Percentiles rank a stretch among this genome's conserved stretches.
phyloP scores from a whole-genome alignment of 2,888 invertebrate genomes.

The Cheilosia scutellata region DNA sequence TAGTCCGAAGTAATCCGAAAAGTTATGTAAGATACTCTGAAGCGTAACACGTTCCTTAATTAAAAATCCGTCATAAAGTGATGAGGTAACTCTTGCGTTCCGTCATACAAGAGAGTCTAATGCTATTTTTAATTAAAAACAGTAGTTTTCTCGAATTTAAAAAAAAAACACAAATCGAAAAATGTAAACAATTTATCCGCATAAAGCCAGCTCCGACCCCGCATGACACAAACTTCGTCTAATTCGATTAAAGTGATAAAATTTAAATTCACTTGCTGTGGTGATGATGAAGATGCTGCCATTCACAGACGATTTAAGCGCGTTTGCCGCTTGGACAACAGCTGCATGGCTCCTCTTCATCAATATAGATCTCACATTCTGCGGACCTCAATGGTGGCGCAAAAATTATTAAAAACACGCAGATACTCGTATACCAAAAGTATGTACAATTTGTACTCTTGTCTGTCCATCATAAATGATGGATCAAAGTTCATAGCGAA shows the following conservation, averaged over 20 bases:
- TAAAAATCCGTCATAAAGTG: too few species aligned
- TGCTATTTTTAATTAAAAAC: not conserved
- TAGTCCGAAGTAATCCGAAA: too few species aligned
- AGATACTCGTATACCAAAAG: slow-evolving; percentile 17
- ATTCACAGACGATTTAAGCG: slow-evolving; percentile 32
- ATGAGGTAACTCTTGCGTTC: too few species aligned
- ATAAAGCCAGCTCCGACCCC: slow-evolving; percentile 9
- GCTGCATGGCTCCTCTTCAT: slow-evolving; percentile 10
- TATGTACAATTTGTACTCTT: slow-evolving; percentile 18
- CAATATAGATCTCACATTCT: slow-evolving; percentile 12
- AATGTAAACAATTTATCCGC: slow-evolving; percentile 17
- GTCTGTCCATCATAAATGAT: slow-evolving; percentile 44
- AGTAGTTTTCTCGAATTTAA: not conserved
- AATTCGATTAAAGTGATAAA: slow-evolving; percentile 69
- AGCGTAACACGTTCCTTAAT: too few species aligned
- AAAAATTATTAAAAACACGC: slow-evolving; percentile 21
- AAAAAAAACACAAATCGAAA: slow-evolving; percentile 1
- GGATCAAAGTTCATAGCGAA: slow-evolving; percentile 66
- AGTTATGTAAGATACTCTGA: too few species aligned
- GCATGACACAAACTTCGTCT: slow-evolving; percentile 35
- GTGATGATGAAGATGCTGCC: slow-evolving; percentile 34
- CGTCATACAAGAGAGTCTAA: not conserved
- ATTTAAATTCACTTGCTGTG: slow-evolving; percentile 39
- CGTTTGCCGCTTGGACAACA: slow-evolving; percentile 7
- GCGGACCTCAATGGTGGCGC: slow-evolving; percentile 18